Percentiles rank a stretch among this genome's conserved stretches.
Conservation (phyloP, 1,140 invertebrate genomes). For the Lasaia peninsularis region DNA sequence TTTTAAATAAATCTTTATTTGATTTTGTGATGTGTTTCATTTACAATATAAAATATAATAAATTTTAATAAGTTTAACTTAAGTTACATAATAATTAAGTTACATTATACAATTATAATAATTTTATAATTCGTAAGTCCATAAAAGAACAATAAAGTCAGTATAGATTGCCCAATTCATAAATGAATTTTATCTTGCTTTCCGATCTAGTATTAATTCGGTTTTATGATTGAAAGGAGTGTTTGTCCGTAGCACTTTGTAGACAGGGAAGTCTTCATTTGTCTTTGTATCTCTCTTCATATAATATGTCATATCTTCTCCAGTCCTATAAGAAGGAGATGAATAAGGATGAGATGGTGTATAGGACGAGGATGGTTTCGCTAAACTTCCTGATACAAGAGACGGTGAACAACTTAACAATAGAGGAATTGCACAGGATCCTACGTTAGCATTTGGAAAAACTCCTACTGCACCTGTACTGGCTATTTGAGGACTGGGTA, state of each 20-base stretch:
- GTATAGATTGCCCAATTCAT: not conserved
- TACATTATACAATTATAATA: not conserved
- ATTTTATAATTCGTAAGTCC: not conserved
- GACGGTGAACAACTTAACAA: conserved; percentile 60
- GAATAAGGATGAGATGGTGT: conserved; percentile 21
- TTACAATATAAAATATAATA: conserved; percentile 8
- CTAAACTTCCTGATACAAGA: conserved; percentile 54
- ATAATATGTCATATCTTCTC: conserved; percentile 42
- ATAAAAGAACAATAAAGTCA: not conserved
- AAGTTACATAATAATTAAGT: conserved; percentile 2
- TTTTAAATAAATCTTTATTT: conserved; percentile 12
- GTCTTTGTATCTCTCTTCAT: conserved; percentile 49
- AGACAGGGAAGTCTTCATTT: conserved; percentile 22
- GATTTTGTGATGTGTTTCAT: conserved; percentile 16
- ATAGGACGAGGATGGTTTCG: conserved; percentile 29
- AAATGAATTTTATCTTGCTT: conserved; percentile 17
- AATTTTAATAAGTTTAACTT: not conserved
- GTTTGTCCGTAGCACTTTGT: conserved; percentile 22
- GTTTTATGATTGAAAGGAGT: conserved; percentile 27
- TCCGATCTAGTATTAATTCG: conserved; percentile 27
- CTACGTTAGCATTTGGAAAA: conserved; percentile 54
- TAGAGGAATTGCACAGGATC: conserved; percentile 53
- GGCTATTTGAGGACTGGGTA: conserved; percentile 14
- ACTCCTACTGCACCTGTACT: conserved; percentile 44
- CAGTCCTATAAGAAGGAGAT: conserved; percentile 43